Conservation (phyloP, 2,113 vertebrate species). For the Solea senegalensis region DNA sequence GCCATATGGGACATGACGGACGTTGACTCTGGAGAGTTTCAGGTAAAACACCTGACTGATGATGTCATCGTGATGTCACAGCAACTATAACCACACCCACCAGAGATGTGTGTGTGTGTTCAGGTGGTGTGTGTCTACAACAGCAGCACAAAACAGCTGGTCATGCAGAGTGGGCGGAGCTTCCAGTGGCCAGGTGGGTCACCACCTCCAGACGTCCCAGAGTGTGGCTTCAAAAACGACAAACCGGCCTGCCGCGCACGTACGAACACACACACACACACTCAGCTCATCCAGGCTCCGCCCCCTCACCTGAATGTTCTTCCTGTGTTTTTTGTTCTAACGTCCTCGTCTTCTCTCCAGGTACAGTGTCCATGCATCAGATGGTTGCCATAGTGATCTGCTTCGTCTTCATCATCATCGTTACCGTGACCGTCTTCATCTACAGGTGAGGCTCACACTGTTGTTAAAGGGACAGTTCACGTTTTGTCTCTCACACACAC, state of each 20-base stretch:
- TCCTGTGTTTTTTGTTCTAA: not conserved
- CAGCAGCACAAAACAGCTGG: constrained; percentile 83
- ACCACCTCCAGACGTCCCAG: constrained; percentile 84
- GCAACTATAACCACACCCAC: not conserved
- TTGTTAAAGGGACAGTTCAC: too few relatives aligned
- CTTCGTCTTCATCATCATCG: constrained; percentile 84
- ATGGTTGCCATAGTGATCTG: constrained; percentile 89
- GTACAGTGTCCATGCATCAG: constrained; percentile 86
- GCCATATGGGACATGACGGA: constrained; percentile 92
- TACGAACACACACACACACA: constrained; percentile 46
- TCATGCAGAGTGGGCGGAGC: constrained; percentile 72
- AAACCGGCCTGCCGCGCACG: constrained; percentile 84
- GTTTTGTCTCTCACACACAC: too few relatives aligned
- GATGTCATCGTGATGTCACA: constrained; percentile 3
- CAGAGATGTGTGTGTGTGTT: constrained; percentile 5
- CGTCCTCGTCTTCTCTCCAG: constrained; percentile 63
- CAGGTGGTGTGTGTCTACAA: constrained; percentile 90
- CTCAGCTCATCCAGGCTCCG: not conserved
- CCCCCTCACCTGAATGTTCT: not conserved
- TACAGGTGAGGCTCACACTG: constrained; percentile 83
- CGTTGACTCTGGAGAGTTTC: constrained; percentile 77
- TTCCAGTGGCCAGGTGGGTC: constrained; percentile 86
- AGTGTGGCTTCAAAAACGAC: constrained; percentile 89
- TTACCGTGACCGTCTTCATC: constrained; percentile 87
- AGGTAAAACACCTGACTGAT: constrained; percentile 74